Evolutionary conservation across 2,113 vertebrate genomes (phyloP).

Genomic region (Haemorhous mexicanus): DNA sequence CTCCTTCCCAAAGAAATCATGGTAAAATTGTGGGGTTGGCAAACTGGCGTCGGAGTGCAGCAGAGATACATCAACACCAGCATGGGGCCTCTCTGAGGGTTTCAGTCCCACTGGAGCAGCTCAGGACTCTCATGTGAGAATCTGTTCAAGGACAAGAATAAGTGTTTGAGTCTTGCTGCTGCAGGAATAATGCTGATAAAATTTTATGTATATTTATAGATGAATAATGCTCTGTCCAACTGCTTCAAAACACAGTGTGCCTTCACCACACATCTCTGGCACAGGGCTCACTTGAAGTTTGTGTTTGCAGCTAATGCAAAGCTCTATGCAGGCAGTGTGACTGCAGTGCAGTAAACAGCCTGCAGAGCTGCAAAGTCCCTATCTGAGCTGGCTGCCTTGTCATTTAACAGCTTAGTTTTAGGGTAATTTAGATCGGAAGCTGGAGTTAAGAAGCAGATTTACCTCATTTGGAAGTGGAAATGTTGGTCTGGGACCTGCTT

Average conservation of each 20-base stretch:
- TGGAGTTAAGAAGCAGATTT: neutral
- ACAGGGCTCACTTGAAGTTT: neutral
- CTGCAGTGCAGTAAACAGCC: neutral
- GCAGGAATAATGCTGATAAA: neutral
- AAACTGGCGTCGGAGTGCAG: neutral
- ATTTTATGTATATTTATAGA: neutral
- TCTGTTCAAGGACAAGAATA: neutral
- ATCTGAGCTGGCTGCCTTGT: neutral
- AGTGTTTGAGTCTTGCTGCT: neutral
- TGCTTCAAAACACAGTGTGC: neutral
- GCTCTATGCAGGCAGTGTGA: neutral
- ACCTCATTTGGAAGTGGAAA: neutral
- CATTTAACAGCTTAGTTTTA: neutral
- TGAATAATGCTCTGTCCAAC: neutral
- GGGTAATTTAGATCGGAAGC: neutral
- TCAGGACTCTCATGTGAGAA: neutral
- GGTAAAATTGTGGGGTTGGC: neutral
- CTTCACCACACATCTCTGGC: neutral
- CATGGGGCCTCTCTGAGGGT: neutral
- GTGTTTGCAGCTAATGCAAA: neutral
- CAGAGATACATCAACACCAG: neutral
- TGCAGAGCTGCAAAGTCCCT: neutral
- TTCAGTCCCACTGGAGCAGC: neutral
- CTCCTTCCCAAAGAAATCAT: neutral
- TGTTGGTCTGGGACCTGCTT: neutral